These are phyloP conservation scores for Bradypus variegatus DNA, from an alignment of 2,797 vertebrate species.

Conservation along the genomic window DNA sequence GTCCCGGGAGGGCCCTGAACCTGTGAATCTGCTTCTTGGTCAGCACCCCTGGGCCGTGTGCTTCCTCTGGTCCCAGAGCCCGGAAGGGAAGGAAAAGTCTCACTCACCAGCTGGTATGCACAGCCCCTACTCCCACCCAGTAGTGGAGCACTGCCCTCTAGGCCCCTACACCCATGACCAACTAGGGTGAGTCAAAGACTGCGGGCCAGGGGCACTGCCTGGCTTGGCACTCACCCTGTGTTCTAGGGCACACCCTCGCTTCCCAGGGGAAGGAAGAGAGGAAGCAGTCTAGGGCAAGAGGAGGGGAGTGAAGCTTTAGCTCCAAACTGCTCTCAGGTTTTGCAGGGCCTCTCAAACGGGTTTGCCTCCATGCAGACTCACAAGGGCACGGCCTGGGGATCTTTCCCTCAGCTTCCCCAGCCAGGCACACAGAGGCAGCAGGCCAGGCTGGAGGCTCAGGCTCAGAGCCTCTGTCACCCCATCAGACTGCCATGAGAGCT, in stretches of 20 bases:
- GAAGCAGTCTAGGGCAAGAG: not conserved
- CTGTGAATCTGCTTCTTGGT: not conserved
- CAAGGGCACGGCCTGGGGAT: not conserved
- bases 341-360: slow-evolving; percentile 36
- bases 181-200: slow-evolving; percentile 45
- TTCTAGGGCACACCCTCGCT: slow-evolving; percentile 46
- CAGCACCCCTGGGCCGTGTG: not conserved
- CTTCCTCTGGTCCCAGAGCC: not conserved
- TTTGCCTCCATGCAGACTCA: not conserved
- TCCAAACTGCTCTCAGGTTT: not conserved
- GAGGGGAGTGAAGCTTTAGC: not conserved
- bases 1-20: not conserved
- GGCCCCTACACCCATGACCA: slow-evolving; percentile 29
- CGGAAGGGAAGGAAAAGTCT: not conserved
- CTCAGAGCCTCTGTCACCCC: not conserved
- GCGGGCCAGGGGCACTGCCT: not conserved
- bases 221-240: not conserved
- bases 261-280: not conserved
- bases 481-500: not conserved
- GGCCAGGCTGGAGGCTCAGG: not conserved
- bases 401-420: no score
- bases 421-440: not conserved
- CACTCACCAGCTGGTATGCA: not conserved
- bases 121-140: not conserved
- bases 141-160: not conserved